Base-by-base conservation (phyloP, 1,140 invertebrate genomes). In the Chelonus insularis region DNA sequence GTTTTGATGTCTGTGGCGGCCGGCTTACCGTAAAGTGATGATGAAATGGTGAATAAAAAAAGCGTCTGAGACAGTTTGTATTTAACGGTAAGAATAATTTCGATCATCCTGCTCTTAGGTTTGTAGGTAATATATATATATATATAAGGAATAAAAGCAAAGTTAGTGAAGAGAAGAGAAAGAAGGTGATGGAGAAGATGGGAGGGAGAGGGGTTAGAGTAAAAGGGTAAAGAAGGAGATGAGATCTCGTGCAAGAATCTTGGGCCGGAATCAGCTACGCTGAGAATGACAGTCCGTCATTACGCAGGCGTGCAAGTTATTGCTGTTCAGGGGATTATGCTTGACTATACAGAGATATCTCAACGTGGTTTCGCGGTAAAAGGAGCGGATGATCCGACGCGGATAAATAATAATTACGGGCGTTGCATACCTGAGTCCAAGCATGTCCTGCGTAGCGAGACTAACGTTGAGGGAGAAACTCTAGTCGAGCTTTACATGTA, bases 381-480 rank as follows among this genome's bases (percentile, higher is more conserved):
- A 52, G 60, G 48, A 57, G 34, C 18, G 50, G 65, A 73, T 69
- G 71, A 71, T 74, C 70, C 73, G 64, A 70, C 57, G 50, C 58
- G 66, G 57, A 71, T 75, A 72, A 73, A 77, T 65, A 68, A 71
- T 75, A 75, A 77, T 76, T 76, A 78, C 60, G 54, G 52, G 57
- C 50, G 25, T 54, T 50, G 48, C 48, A 59, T 66, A 63, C 63
- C 57, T 11, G 60, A 68, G 45, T 25, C 25, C 41, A 14, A 39
- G 52, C 52, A 55, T 37, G 34, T 55, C 25, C 50, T 55, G 52
- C 32, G 36, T 39, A 39, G 36, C 36, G 43, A 45, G 18, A 41
- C 34, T 32, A 47, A 16, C 59, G 16, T 34, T 23, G n/a, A 58
- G 21, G 41, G 14, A 11, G 36, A 41, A 8, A 43, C 18, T n/a